These are phyloP conservation scores for Nomada flava DNA, from an alignment of 2,888 invertebrate genomes.

Conservation along the genomic window DNA sequence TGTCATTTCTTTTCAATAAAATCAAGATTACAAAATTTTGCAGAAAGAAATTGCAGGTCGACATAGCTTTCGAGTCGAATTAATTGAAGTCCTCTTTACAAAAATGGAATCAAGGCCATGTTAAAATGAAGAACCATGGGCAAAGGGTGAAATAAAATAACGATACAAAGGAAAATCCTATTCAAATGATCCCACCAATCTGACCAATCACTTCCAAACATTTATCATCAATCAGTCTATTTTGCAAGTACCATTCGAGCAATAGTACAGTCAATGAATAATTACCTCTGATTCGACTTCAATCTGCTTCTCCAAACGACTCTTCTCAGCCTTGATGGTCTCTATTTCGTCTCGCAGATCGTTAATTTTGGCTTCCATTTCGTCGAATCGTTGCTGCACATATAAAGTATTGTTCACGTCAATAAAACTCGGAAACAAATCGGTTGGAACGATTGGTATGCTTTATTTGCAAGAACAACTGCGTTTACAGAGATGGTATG, in stretches of 20 bases:
- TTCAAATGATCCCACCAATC: no score
- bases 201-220: background rate
- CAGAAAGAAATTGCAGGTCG: no score
- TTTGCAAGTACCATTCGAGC: background rate
- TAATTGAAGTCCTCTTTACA: no score
- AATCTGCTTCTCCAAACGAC: slow-evolving; percentile 79
- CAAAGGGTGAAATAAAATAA: no score
- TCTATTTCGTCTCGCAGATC: slow-evolving; percentile 81
- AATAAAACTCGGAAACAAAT: slow-evolving; percentile 74
- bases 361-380: slow-evolving; percentile 83
- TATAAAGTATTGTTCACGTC: slow-evolving; percentile 73
- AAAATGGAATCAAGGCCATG: no score
- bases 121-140: no score
- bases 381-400: slow-evolving; percentile 83
- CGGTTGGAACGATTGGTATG: slow-evolving; percentile 50
- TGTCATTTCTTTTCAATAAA: no score
- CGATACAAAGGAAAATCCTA: no score
- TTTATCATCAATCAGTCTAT: background rate
- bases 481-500: slow-evolving; percentile 67
- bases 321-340: slow-evolving; percentile 80
- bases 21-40: no score
- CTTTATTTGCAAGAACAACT: slow-evolving; percentile 73
- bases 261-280: background rate
- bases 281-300: slow-evolving; percentile 80
- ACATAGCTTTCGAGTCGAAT: no score